phyloP scores from a whole-genome alignment of 2,113 vertebrate species.

The Martes martes region DNA sequence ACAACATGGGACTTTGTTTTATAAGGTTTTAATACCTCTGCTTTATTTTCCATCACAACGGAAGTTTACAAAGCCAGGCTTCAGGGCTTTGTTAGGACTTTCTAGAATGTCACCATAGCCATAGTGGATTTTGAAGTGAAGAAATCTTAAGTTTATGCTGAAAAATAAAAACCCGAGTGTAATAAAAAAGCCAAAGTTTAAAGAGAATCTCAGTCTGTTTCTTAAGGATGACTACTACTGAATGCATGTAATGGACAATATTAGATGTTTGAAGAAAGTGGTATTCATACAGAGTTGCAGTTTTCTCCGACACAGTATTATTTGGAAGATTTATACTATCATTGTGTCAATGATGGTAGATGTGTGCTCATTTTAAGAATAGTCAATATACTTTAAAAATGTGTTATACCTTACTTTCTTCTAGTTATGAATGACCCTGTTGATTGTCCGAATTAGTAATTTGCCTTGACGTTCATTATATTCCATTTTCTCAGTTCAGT shows the following conservation, averaged over 20 bases:
- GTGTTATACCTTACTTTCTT: neutral
- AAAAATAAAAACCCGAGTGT: neutral
- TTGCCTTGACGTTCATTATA: neutral
- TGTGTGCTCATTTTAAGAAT: neutral
- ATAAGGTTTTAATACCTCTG: constrained; percentile 56
- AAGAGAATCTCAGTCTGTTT: neutral
- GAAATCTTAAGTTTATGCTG: neutral
- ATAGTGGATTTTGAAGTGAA: neutral
- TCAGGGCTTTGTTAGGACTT: constrained; percentile 34
- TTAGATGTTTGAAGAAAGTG: neutral
- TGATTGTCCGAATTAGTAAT: neutral
- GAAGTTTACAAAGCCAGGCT: neutral
- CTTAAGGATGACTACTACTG: neutral
- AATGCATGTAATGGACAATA: neutral
- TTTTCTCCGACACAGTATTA: neutral
- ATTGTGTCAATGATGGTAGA: neutral
- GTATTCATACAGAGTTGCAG: neutral
- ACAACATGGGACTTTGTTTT: constrained; percentile 39
- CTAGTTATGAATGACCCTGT: neutral
- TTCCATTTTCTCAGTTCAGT: neutral
- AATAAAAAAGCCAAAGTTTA: neutral
- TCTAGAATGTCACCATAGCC: neutral
- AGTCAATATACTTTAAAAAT: neutral
- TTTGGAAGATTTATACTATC: neutral
- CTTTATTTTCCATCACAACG: constrained; percentile 13